phyloP scores from a whole-genome alignment of 2,113 vertebrate genomes.

The Halichoerus grypus region DNA sequence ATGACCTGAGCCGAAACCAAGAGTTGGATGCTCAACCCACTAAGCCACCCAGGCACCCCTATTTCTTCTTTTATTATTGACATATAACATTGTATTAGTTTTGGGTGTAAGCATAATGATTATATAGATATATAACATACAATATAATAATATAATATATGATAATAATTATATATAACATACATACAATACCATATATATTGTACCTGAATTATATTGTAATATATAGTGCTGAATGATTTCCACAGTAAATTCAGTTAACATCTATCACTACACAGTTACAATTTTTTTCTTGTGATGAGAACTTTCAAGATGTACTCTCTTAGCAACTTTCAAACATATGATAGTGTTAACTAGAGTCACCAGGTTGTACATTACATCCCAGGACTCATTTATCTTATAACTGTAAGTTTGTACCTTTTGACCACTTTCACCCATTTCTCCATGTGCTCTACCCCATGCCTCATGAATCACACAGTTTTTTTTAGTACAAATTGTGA shows the following conservation, averaged over 20 bases:
- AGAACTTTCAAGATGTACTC: neutral
- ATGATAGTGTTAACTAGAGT: neutral
- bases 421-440: too few relatives aligned
- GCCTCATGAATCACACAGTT: accelerated
- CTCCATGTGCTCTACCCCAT: too few relatives aligned
- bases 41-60: neutral
- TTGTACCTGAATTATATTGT: neutral
- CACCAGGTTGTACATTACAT: neutral
- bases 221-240: neutral
- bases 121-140: neutral
- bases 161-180: neutral
- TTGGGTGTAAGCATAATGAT: neutral
- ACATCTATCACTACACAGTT: neutral
- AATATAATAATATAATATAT: neutral
- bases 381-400: neutral
- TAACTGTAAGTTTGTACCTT: neutral
- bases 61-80: neutral
- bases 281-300: neutral
- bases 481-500: neutral
- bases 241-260: neutral
- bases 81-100: neutral
- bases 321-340: neutral
- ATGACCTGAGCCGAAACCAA: neutral
- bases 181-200: neutral
- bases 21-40: neutral